These are phyloP conservation scores for Nothobranchius furzeri DNA, from an alignment of 2,113 vertebrate species.

Conservation along the genomic window DNA sequence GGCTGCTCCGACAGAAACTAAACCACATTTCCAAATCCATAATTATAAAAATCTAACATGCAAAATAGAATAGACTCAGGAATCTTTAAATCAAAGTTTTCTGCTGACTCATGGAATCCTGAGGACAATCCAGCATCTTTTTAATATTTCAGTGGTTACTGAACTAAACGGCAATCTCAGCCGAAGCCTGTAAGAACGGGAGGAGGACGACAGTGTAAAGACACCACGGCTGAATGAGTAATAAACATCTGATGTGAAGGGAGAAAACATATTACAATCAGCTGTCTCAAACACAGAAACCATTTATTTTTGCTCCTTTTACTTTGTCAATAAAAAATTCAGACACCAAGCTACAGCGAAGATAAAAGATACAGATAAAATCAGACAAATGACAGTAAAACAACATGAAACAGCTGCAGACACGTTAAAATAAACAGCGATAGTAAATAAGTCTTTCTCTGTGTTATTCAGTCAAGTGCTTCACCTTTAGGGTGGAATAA, in stretches of 20 bases:
- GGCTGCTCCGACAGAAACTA: too few relatives aligned
- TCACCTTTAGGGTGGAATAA: constrained; percentile 40
- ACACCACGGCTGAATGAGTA: constrained; percentile 37
- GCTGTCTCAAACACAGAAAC: constrained; percentile 25
- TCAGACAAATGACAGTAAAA: constrained; percentile 28
- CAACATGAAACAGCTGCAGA: constrained; percentile 27
- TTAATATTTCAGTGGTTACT: too few relatives aligned
- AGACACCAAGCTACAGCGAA: constrained; percentile 11
- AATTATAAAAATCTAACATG: too few relatives aligned
- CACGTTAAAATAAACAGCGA: constrained; percentile 35
- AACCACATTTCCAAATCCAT: too few relatives aligned
- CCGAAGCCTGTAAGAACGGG: too few relatives aligned
- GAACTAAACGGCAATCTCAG: too few relatives aligned
- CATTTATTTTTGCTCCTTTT: constrained; percentile 64
- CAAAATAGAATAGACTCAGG: too few relatives aligned
- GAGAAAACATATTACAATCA: constrained; percentile 12
- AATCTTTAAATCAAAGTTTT: too few relatives aligned
- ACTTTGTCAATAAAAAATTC: constrained; percentile 30
- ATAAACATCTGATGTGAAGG: background rate
- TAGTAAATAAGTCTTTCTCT: constrained; percentile 41
- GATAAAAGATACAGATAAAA: constrained; percentile 23
- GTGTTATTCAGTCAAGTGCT: constrained; percentile 22
- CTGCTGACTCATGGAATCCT: too few relatives aligned
- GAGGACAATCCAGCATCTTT: too few relatives aligned
- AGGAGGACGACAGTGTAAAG: constrained; percentile 31